A percentile compares a stretch with the other conserved stretches of the same genome.
phyloP scores from a whole-genome alignment of 2,888 invertebrate species.

The Perdita meconis region DNA sequence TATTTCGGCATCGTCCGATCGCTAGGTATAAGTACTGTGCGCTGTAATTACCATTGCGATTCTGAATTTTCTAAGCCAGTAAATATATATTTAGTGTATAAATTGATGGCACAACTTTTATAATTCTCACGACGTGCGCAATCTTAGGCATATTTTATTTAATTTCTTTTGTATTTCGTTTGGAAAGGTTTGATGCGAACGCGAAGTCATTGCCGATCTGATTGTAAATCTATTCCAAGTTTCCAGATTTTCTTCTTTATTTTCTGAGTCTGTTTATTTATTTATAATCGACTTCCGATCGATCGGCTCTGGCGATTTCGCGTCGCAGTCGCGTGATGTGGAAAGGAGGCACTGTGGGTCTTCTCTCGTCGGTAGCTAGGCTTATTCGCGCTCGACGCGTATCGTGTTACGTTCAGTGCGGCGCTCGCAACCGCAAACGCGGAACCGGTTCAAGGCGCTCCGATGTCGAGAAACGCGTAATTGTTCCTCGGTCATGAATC shows the following conservation, averaged over 20 bases:
- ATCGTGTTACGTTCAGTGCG: conserved; percentile 70
- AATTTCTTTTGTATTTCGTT: too few relatives aligned
- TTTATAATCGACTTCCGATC: conserved; percentile 8
- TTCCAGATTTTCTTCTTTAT: too few relatives aligned
- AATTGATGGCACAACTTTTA: conserved; percentile 42
- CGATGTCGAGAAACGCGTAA: conserved; percentile 38
- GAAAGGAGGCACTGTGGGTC: conserved; percentile 71
- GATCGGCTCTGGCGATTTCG: not conserved
- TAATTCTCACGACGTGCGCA: conserved; percentile 16
- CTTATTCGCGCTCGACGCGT: conserved; percentile 67
- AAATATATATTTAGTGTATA: conserved; percentile 54
- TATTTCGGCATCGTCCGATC: too few relatives aligned
- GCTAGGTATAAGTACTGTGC: conserved; percentile 45
- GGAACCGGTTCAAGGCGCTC: conserved; percentile 75
- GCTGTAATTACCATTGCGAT: conserved; percentile 49
- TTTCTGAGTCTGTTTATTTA: not conserved
- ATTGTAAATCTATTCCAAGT: too few relatives aligned
- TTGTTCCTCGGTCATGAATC: conserved; percentile 71
- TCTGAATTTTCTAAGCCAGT: conserved; percentile 47
- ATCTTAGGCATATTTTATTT: conserved; percentile 13
- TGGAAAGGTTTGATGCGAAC: too few relatives aligned
- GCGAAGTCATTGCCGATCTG: too few relatives aligned
- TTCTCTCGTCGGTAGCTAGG: conserved; percentile 70
- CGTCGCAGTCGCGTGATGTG: not conserved
- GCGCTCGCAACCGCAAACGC: conserved; percentile 51